Base-by-base conservation (phyloP, 2,113 vertebrate genomes). In the Ramphastos sulfuratus region DNA sequence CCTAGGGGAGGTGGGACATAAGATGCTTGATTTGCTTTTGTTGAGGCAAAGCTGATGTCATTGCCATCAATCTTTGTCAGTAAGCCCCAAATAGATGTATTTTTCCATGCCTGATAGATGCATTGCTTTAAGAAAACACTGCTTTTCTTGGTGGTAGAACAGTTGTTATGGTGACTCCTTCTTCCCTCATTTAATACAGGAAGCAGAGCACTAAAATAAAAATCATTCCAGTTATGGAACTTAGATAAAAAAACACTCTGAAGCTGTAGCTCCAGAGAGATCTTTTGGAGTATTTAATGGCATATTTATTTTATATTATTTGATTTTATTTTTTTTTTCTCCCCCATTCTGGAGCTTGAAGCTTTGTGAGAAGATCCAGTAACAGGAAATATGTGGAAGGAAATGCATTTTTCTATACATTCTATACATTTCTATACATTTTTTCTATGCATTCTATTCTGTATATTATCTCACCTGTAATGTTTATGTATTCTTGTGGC, bases 111-210 rank as follows among this genome's bases (percentile, higher is more conserved):
- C 48, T 31, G 46, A 55, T 15, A 78, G 50, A 55, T 39, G 20
- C 15, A 67, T 54, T 0, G 0, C 65, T 93, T 76, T 86, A 78
- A 90, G 69, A 69, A 94, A 90, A 83, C 39, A 25, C 10, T 90
- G 60, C 61, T 90, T 95, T 88, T 92, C 75, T 88, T 56, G 23
- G 82, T 64, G 25, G 23, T 44, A 78, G 64, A 87, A 64, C 85
- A 88, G 93, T 94, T 96, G 92, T 96, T 96, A 96, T 93, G 94
- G 93, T 81, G 96, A 96, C 76, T 90, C 64, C 59, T 93, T 58
- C 71, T 92, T 92, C 37, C 48, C 69, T 67, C 56, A 37, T 91
- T 87, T 94, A 85, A 85, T 73, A 85, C 28, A 93, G 72, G 79
- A 90, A 90, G 58, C 28, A 80, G 52, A 87, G 69, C 21, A 87